Evolutionary conservation across 1,140 invertebrate genomes (phyloP).

Genomic region (roundworm (Caenorhabditis elegans)): WBcel235 BX284606.5:6065501-6066000

Average conservation of each 20-base stretch:
- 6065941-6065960: constrained; percentile 27
- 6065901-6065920: background rate
- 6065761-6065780: constrained; percentile 56
- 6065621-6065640: constrained; percentile 38
- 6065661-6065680: constrained; percentile 50
- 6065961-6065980: constrained; percentile 27
- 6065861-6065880: constrained; percentile 20
- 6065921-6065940: constrained; percentile 30
- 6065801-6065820: constrained; percentile 52
- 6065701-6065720: background rate
- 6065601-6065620: background rate
- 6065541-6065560: constrained; percentile 19
- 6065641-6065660: constrained; percentile 47
- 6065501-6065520: background rate
- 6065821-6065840: constrained; percentile 32
- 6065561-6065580: background rate
- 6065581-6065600: background rate
- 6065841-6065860: constrained; percentile 34
- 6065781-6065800: constrained; percentile 57
- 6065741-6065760: constrained; percentile 65
- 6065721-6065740: constrained; percentile 66
- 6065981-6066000: constrained; percentile 21
- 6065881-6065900: too few relatives aligned
- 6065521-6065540: constrained; percentile 4
- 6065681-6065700: constrained; percentile 47